Evolutionary conservation across 2,888 invertebrate genomes (phyloP).

Genomic region (Spatulosminthurus flaviceps): DNA sequence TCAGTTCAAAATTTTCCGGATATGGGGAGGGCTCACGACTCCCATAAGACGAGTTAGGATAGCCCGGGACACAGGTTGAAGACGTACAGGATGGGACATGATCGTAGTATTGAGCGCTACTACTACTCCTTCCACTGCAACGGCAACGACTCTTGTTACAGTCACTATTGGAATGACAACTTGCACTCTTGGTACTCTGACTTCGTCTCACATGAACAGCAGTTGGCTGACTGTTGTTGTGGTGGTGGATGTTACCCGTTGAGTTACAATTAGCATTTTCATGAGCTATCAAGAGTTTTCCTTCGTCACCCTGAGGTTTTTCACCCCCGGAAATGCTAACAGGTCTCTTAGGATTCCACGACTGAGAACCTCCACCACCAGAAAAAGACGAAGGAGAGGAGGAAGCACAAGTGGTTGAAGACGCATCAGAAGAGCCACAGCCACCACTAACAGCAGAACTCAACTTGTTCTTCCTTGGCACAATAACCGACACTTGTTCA

Average conservation of each 20-base stretch:
- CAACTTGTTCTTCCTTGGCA: conserved; percentile 54
- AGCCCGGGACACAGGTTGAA: not conserved
- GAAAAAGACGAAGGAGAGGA: conserved; percentile 22
- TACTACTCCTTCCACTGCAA: not conserved
- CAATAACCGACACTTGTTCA: conserved; percentile 53
- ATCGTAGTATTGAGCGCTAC: conserved; percentile 11
- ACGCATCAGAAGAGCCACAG: not conserved
- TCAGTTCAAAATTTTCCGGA: conserved; percentile 13
- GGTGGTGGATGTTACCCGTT: conserved; percentile 53
- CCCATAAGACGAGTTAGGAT: conserved; percentile 38
- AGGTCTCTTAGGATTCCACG: conserved; percentile 25
- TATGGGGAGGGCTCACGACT: conserved; percentile 46
- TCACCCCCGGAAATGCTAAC: conserved; percentile 63
- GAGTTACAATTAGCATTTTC: conserved; percentile 47
- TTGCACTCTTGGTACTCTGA: conserved; percentile 53
- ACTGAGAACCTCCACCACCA: conserved; percentile 11
- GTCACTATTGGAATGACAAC: conserved; percentile 27
- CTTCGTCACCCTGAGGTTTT: conserved; percentile 60
- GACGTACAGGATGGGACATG: conserved; percentile 21
- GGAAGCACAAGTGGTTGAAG: not conserved
- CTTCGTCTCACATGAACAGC: conserved; percentile 62
- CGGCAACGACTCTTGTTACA: not conserved
- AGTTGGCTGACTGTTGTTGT: conserved; percentile 40
- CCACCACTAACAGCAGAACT: conserved; percentile 28
- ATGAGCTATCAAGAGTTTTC: conserved; percentile 53